Percentiles rank a stretch among this genome's conserved stretches.
Evolutionary conservation across 2,113 vertebrate genomes (phyloP).

Genomic region (Oophaga pumilio): DNA sequence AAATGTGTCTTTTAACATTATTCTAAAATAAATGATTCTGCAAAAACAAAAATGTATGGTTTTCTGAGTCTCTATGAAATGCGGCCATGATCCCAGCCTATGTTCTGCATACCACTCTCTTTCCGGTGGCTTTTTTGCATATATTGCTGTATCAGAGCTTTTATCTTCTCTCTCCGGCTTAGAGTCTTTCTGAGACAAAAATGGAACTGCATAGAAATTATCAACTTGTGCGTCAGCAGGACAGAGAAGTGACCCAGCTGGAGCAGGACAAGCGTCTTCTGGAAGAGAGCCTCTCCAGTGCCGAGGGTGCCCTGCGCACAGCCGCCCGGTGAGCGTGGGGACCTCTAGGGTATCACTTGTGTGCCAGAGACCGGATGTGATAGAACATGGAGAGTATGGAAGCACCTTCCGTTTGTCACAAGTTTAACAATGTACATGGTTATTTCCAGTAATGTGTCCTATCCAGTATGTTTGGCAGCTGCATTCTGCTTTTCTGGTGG

Average conservation of each 20-base stretch:
- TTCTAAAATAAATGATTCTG: no score
- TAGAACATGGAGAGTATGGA: background rate
- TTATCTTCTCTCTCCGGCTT: constrained; percentile 69
- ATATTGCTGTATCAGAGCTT: constrained; percentile 79
- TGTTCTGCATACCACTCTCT: constrained; percentile 64
- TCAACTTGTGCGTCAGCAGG: constrained; percentile 89
- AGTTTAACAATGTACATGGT: no score
- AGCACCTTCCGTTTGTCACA: no score
- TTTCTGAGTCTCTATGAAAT: background rate
- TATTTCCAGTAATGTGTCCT: no score
- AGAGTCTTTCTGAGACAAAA: constrained; percentile 84
- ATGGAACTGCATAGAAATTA: constrained; percentile 85
- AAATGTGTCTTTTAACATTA: no score
- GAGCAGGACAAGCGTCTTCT: constrained; percentile 90
- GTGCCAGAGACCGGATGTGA: constrained; percentile 47
- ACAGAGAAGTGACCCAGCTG: constrained; percentile 86
- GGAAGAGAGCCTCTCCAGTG: constrained; percentile 83
- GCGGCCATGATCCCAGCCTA: constrained; percentile 59
- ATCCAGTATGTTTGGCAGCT: no score
- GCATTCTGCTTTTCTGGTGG: no score
- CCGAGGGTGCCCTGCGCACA: constrained; percentile 86
- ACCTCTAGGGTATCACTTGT: constrained; percentile 82
- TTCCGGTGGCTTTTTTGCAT: constrained; percentile 79
- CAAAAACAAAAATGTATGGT: no score
- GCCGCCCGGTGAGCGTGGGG: constrained; percentile 84